Base-by-base conservation (phyloP, 2,113 vertebrate species). In the Scomber japonicus region DNA sequence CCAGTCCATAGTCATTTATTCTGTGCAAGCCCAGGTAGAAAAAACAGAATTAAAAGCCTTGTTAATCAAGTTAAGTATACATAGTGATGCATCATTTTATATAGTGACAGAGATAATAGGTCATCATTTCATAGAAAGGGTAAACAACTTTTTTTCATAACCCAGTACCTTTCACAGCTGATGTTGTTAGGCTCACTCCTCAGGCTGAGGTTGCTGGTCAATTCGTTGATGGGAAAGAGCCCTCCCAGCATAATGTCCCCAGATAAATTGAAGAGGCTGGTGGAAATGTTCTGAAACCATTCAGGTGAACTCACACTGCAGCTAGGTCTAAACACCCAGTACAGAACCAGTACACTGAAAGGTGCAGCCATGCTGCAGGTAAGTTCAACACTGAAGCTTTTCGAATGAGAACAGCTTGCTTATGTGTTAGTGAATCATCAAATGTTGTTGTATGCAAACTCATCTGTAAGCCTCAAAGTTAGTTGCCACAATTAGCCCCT, bases 201-300 rank as follows among this genome's bases (percentile, higher is more conserved):
- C 2, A 89, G 4, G 0, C 73, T 68, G 16, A 94, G 24, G 54
- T 91, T 91, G 11, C 85, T 19, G 0, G 89, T 71, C n/a, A 94
- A 84, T 0, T 50, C 24, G 0, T 95, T 95, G 1, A 98, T 95
- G 0, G 96, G 95, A 83, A 98, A 97, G 1, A 98, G 91, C 0
- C 97, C 97, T 0, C 98, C 98, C 0, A 98, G 81, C 56, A 96
- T n/a, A 0, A 96, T 95, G 78, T 98, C 95, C 0, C 97, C 97
- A 0, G 90, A 54, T 12, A 90, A 83, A 2, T 17, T 85, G 67
- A 98, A 95, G 80, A 96, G 94, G 15, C 16, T 78, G 61, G 91
- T 95, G 72, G 51, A 82, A 61, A 73, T 91, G 71, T 71, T 90
- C 0, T 53, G 8, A 77, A 81, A 94, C 94, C 83, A 92, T 3